These are phyloP conservation scores for Psammodynastes pulverulentus DNA, from an alignment of 2,113 vertebrate species.

Conservation along the genomic window DNA sequence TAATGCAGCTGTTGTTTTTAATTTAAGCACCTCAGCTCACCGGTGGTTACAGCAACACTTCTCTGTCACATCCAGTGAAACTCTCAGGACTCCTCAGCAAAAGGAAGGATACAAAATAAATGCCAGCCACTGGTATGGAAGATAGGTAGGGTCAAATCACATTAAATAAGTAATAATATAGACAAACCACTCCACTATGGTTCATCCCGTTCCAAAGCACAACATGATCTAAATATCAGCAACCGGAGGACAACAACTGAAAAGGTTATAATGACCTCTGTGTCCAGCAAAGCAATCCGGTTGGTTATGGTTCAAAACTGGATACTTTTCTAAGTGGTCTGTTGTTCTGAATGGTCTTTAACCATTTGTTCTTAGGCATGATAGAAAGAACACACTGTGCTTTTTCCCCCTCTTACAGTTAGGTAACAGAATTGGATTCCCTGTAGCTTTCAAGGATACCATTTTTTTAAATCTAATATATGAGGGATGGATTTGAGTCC, in stretches of 20 bases:
- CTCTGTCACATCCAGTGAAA: background rate
- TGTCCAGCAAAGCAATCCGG: background rate
- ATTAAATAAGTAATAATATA: background rate
- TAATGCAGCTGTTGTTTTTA: background rate
- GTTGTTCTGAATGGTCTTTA: background rate
- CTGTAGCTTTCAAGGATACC: conserved; percentile 2
- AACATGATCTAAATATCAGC: background rate
- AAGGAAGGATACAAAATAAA: background rate
- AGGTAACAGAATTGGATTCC: background rate
- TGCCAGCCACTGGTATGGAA: background rate
- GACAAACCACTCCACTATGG: background rate
- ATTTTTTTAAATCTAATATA: background rate
- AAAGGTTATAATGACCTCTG: background rate
- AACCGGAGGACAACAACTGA: background rate
- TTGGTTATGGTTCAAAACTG: background rate
- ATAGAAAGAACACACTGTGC: background rate
- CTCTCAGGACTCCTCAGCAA: background rate
- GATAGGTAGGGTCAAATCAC: background rate
- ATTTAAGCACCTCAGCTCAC: background rate
- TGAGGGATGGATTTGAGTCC: conserved; percentile 18
- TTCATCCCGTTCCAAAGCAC: background rate
- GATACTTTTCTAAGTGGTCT: background rate
- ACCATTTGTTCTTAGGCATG: background rate
- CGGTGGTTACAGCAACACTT: background rate
- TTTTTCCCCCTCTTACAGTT: background rate